phyloP scores from a whole-genome alignment of 2,888 invertebrate genomes.

The Ptilodon capucinus region DNA sequence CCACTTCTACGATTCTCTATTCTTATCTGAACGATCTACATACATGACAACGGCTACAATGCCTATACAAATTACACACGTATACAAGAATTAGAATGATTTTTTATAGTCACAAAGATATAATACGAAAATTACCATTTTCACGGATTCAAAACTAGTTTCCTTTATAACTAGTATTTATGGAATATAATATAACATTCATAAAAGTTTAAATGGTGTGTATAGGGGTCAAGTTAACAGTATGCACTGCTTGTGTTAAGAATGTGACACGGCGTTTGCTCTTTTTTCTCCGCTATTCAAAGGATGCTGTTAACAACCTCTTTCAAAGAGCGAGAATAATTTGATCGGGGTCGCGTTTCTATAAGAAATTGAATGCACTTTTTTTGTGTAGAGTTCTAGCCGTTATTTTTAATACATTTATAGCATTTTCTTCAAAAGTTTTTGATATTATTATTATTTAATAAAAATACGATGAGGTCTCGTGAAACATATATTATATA shows the following conservation, averaged over 20 bases:
- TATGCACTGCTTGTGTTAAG: constrained; percentile 67
- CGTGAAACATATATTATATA: no score
- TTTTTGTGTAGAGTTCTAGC: constrained; percentile 9
- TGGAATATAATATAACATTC: constrained; percentile 63
- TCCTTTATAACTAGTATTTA: constrained; percentile 58
- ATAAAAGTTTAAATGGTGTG: constrained; percentile 69
- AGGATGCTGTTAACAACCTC: constrained; percentile 81
- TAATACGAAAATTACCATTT: constrained; percentile 53
- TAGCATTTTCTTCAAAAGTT: no score
- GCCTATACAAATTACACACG: constrained; percentile 30
- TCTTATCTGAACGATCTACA: constrained; percentile 27
- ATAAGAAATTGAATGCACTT: constrained; percentile 68
- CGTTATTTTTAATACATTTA: constrained; percentile 1
- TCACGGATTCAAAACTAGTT: constrained; percentile 58
- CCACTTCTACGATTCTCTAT: constrained; percentile 31
- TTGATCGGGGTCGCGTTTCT: constrained; percentile 79
- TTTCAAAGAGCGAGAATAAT: constrained; percentile 79
- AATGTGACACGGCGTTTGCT: constrained; percentile 77
- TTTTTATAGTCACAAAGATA: constrained; percentile 22
- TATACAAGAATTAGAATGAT: constrained; percentile 22
- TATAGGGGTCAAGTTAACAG: constrained; percentile 75
- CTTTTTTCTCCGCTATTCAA: constrained; percentile 77
- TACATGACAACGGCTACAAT: constrained; percentile 25
- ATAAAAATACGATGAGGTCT: no score
- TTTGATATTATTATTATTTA: no score